Conservation (phyloP, 2,888 invertebrate genomes). For the Sclerodermus sp. region DNA sequence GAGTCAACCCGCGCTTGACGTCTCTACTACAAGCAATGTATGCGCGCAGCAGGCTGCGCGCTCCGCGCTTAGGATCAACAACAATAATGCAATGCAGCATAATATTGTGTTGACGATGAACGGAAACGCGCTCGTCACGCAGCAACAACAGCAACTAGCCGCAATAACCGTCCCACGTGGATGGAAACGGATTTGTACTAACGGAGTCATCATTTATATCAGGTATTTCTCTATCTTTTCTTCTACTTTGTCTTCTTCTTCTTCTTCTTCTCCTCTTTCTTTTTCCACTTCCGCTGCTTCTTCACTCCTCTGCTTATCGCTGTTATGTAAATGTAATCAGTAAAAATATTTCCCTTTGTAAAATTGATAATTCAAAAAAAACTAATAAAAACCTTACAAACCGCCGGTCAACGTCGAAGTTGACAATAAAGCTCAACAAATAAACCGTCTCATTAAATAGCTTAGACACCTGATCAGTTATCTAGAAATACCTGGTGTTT, state of each 20-base stretch:
- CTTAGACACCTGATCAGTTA: too few relatives aligned
- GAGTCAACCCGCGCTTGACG: slow-evolving; percentile 41
- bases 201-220: slow-evolving; percentile 75
- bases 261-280: too few relatives aligned
- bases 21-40: slow-evolving; percentile 15
- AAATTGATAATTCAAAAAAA: too few relatives aligned
- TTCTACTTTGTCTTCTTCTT: neutral
- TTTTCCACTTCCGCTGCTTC: too few relatives aligned
- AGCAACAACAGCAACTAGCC: slow-evolving; percentile 44
- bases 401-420: too few relatives aligned
- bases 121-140: slow-evolving; percentile 34
- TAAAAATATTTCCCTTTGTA: too few relatives aligned
- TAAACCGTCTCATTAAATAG: too few relatives aligned
- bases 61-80: slow-evolving; percentile 38
- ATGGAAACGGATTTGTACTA: slow-evolving; percentile 74
- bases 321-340: too few relatives aligned
- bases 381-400: too few relatives aligned
- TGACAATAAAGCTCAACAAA: too few relatives aligned
- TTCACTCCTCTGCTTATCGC: too few relatives aligned
- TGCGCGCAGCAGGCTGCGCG: slow-evolving; percentile 53
- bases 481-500: too few relatives aligned
- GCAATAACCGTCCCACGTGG: slow-evolving; percentile 70
- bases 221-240: slow-evolving; percentile 62
- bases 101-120: slow-evolving; percentile 36
- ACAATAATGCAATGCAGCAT: slow-evolving; percentile 44